A percentile compares a stretch with the other conserved stretches of the same genome.
These are phyloP conservation scores for Diadumene lineata DNA, from an alignment of 92 coral and sea anemone species.

Conservation along the genomic window DNA sequence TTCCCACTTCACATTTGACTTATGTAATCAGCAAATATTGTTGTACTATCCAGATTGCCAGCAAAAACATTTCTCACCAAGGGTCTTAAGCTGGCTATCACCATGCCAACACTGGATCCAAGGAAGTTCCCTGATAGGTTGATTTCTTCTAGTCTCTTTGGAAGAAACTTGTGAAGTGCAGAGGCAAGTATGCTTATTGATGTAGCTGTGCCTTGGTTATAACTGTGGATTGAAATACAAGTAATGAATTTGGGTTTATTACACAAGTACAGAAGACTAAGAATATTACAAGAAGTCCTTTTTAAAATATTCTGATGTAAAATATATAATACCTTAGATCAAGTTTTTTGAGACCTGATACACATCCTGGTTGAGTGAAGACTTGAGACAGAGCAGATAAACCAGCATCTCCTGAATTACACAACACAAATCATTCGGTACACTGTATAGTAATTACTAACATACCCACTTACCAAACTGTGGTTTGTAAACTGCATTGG, in stretches of 20 bases:
- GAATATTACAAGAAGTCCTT: background rate
- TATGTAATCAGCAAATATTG: conserved; percentile 67
- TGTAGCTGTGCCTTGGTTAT: conserved; percentile 42
- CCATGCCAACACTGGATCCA: conserved; percentile 37
- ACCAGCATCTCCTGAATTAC: conserved; percentile 37
- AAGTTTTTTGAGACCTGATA: conserved; percentile 29
- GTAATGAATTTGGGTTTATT: too few species aligned
- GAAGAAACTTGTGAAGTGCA: conserved; percentile 56
- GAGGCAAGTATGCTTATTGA: conserved; percentile 55
- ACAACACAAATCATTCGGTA: too few species aligned
- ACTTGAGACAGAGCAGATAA: conserved; percentile 35
- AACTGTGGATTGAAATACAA: too few species aligned
- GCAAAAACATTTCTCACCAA: conserved; percentile 52
- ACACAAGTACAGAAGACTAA: background rate
- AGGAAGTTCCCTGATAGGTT: conserved; percentile 60
- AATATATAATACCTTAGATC: conserved; percentile 42
- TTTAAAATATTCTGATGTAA: background rate
- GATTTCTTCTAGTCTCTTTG: conserved; percentile 67
- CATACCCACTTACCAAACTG: too few species aligned
- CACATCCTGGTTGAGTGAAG: conserved; percentile 36
- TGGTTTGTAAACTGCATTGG: too few species aligned
- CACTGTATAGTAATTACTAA: too few species aligned
- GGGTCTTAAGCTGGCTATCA: conserved; percentile 39
- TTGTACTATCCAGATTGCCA: conserved; percentile 44
- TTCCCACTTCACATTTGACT: conserved; percentile 58